Conservation (phyloP, 1,140 invertebrate species). For the Mizuhopecten yessoensis region DNA sequence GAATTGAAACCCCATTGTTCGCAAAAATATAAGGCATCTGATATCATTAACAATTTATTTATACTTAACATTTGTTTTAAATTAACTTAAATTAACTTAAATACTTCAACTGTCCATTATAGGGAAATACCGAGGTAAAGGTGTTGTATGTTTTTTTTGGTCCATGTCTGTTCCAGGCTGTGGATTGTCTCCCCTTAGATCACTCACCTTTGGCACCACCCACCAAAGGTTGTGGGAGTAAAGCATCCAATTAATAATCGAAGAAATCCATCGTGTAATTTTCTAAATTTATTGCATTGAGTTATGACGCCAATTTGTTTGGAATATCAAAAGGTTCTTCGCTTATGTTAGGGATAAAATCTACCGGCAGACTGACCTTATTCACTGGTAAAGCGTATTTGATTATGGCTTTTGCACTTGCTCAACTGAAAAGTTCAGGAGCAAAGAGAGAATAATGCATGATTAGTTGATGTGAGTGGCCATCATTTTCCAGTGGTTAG, state of each 20-base stretch:
- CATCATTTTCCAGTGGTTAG: constrained; percentile 33
- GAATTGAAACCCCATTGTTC: no score
- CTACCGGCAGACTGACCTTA: neutral
- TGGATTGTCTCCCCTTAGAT: constrained; percentile 1
- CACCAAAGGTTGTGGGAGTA: neutral
- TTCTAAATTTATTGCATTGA: constrained; percentile 12
- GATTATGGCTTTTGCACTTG: constrained; percentile 38
- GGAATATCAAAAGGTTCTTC: constrained; percentile 14
- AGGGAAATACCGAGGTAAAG: no score
- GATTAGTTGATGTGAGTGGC: constrained; percentile 30
- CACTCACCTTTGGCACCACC: neutral
- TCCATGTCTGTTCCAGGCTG: no score
- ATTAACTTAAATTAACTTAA: no score
- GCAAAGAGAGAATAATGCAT: neutral
- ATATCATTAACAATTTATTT: no score
- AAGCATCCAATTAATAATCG: neutral
- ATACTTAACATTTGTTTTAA: no score
- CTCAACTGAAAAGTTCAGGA: constrained; percentile 23
- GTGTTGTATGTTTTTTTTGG: no score
- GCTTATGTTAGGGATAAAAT: neutral
- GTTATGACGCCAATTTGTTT: constrained; percentile 14
- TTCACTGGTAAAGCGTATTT: neutral
- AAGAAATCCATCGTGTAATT: constrained; percentile 35
- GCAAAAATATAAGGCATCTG: no score
- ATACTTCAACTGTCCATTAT: no score